Evolutionary conservation across 2,797 vertebrate species (phyloP).

Genomic region (Pterois miles): DNA sequence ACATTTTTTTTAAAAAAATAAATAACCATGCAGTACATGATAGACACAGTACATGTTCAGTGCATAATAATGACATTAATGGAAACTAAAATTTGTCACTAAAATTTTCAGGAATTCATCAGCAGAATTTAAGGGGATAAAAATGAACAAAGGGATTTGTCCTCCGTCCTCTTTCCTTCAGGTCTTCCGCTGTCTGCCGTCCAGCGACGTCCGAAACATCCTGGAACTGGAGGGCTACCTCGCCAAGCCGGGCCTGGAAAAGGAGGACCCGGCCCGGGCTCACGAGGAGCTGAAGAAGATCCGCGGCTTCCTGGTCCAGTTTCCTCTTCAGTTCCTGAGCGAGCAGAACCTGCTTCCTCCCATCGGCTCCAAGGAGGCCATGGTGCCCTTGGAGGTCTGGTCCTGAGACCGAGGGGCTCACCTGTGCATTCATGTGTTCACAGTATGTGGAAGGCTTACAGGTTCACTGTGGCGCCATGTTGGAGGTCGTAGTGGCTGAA

Average conservation of each 20-base stretch:
- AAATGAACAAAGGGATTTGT: too few species aligned
- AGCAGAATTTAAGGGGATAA: too few species aligned
- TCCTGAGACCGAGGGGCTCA: slow-evolving; percentile 79
- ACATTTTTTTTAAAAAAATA: too few species aligned
- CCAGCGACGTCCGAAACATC: slow-evolving; percentile 90
- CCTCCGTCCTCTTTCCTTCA: slow-evolving; percentile 54
- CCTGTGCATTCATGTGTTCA: background rate
- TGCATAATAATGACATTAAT: too few species aligned
- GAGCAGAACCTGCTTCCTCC: slow-evolving; percentile 94
- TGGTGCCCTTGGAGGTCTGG: slow-evolving; percentile 97
- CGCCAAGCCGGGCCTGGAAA: slow-evolving; percentile 84
- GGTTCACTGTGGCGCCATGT: background rate
- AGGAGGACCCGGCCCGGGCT: slow-evolving; percentile 87
- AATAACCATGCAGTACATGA: too few species aligned
- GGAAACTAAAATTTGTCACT: too few species aligned
- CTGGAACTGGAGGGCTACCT: slow-evolving; percentile 89
- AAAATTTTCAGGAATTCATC: too few species aligned
- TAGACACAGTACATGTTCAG: too few species aligned
- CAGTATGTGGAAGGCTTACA: background rate
- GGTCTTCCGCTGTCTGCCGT: slow-evolving; percentile 97
- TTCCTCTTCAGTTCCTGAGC: slow-evolving; percentile 92
- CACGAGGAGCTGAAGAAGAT: slow-evolving; percentile 94
- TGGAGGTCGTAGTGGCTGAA: slow-evolving; percentile 29
- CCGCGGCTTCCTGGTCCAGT: slow-evolving; percentile 95
- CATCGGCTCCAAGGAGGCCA: slow-evolving; percentile 94